A percentile compares a stretch with the other conserved stretches of the same genome.
Evolutionary conservation across 2,888 invertebrate species (phyloP).

Genomic region (Tyria jacobaeae): DNA sequence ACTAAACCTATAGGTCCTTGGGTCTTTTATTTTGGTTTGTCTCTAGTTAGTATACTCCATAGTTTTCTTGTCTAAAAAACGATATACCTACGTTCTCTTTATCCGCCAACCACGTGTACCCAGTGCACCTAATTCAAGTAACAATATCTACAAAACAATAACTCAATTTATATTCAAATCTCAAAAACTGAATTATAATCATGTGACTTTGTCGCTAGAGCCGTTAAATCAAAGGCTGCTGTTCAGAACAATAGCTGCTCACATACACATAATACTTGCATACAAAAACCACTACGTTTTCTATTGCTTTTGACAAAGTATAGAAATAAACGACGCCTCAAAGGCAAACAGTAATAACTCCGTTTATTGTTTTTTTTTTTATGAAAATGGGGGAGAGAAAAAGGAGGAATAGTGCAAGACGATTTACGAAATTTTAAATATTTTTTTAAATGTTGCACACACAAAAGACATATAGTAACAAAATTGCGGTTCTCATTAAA

Average conservation of each 20-base stretch:
- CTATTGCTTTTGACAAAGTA: conserved; percentile 22
- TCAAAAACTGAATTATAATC: conserved; percentile 18
- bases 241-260: conserved; percentile 19
- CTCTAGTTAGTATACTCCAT: not conserved
- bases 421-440: not conserved
- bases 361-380: not conserved
- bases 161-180: conserved; percentile 5
- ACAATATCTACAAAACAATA: not conserved
- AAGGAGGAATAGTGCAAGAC: not conserved
- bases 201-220: conserved; percentile 13
- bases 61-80: not conserved
- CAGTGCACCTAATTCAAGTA: not conserved
- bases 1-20: too few relatives aligned
- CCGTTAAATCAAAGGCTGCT: conserved; percentile 10
- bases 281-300: conserved; percentile 40
- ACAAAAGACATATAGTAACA: not conserved
- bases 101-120: not conserved
- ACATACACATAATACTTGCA: conserved; percentile 18
- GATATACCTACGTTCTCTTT: not conserved
- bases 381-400: not conserved
- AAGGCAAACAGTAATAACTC: not conserved
- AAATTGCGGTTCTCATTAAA: not conserved
- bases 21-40: too few relatives aligned
- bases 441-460: not conserved
- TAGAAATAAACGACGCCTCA: conserved; percentile 30